These are phyloP conservation scores for Zeuzera pyrina DNA, from an alignment of 2,888 invertebrate genomes.

Conservation along the genomic window DNA sequence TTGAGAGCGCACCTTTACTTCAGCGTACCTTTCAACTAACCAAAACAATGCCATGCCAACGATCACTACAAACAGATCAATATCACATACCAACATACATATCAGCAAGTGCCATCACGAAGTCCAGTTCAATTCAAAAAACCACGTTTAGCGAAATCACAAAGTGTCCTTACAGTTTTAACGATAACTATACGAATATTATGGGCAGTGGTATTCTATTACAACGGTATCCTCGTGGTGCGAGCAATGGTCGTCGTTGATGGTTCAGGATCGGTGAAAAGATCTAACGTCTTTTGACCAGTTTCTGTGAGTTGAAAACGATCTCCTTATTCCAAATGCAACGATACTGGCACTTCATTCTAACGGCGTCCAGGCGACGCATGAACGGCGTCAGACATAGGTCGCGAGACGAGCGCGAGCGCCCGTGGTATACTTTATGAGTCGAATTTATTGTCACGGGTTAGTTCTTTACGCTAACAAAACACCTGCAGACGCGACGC, in stretches of 20 bases:
- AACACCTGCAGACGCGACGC: conserved; percentile 53
- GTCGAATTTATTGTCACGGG: conserved; percentile 68
- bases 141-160: conserved; percentile 30
- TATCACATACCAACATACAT: conserved; percentile 60
- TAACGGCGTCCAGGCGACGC: conserved; percentile 63
- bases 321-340: conserved; percentile 95
- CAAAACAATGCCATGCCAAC: conserved; percentile 33
- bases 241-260: conserved; percentile 57
- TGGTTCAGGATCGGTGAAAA: conserved; percentile 31
- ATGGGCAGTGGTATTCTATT: conserved; percentile 55
- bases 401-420: conserved; percentile 59
- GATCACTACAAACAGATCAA: conserved; percentile 20
- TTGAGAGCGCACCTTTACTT: conserved; percentile 38
- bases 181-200: conserved; percentile 49
- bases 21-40: conserved; percentile 29
- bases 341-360: conserved; percentile 84
- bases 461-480: conserved; percentile 22
- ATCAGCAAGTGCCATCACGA: conserved; percentile 62
- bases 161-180: conserved; percentile 44
- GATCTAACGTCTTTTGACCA: conserved; percentile 92
- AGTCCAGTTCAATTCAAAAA: conserved; percentile 30
- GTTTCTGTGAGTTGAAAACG: conserved; percentile 92
- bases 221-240: conserved; percentile 49
- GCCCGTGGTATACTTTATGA: conserved; percentile 51
- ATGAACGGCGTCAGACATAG: conserved; percentile 65